Percentiles rank a stretch among this genome's conserved stretches.
Conservation (phyloP, 2,113 vertebrate genomes). For the Sander lucioperca region DNA sequence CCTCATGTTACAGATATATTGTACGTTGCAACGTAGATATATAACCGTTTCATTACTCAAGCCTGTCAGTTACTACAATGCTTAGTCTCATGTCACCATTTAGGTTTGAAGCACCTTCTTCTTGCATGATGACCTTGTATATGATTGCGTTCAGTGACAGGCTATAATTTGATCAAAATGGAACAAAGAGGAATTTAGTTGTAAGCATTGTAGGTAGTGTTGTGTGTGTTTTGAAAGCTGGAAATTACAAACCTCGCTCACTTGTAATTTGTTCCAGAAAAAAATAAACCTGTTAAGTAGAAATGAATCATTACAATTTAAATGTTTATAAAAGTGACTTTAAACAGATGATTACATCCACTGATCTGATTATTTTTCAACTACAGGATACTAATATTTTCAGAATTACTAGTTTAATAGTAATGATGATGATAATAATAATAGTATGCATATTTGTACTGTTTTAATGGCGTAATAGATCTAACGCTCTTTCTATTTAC, state of each 20-base stretch:
- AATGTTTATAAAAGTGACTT: constrained; percentile 19
- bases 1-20: constrained; percentile 4
- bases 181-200: constrained; percentile 15
- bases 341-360: constrained; percentile 8
- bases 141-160: constrained; percentile 1
- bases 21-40: background rate
- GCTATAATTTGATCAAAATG: constrained; percentile 32
- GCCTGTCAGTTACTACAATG: background rate
- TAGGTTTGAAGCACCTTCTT: background rate
- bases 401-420: constrained; percentile 9
- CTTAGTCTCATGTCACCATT: background rate
- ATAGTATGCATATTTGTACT: background rate
- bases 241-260: constrained; percentile 18
- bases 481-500: constrained; percentile 24
- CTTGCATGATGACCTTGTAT: constrained; percentile 9
- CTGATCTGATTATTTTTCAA: constrained; percentile 18
- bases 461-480: constrained; percentile 28
- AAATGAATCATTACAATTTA: background rate
- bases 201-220: background rate
- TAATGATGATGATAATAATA: constrained; percentile 15
- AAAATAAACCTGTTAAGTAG: background rate
- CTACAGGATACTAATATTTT: constrained; percentile 18
- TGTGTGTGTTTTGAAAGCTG: constrained; percentile 10
- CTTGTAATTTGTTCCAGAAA: background rate
- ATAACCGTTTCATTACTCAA: background rate